Conservation (phyloP, 2,113 vertebrate species). For the Onychostoma macrolepis region DNA sequence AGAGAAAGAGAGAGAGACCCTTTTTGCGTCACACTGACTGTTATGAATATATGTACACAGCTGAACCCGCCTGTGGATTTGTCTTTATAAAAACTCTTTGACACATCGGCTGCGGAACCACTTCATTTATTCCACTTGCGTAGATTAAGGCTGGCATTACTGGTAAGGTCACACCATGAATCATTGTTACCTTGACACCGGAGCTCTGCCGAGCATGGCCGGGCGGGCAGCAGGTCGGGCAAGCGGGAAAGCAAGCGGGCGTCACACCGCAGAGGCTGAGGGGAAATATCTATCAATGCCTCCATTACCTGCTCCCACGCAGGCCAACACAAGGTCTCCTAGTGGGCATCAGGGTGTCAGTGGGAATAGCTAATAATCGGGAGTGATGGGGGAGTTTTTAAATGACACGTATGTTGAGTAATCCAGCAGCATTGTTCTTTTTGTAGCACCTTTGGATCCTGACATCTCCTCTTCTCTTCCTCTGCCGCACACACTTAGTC, state of each 20-base stretch:
- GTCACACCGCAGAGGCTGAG: conserved; percentile 15
- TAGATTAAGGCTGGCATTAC: conserved; percentile 84
- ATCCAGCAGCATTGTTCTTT: background rate
- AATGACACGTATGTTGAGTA: conserved; percentile 12
- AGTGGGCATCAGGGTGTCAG: conserved; percentile 32
- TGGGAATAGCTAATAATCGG: conserved; percentile 26
- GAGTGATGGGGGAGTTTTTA: conserved; percentile 16
- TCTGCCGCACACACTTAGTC: conserved; percentile 4
- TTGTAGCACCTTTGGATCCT: conserved; percentile 12
- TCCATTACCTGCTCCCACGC: conserved; percentile 51
- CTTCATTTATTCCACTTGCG: conserved; percentile 84
- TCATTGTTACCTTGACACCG: conserved; percentile 79
- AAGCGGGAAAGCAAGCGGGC: conserved; percentile 59
- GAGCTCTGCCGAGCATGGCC: conserved; percentile 66
- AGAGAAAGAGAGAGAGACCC: conserved; percentile 58
- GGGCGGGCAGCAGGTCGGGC: conserved; percentile 47
- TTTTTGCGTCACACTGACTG: conserved; percentile 67
- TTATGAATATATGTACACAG: conserved; percentile 79
- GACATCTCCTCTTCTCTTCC: background rate
- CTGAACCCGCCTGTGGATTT: conserved; percentile 73
- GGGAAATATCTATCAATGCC: conserved; percentile 72
- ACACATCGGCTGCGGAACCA: conserved; percentile 74
- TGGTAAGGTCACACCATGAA: conserved; percentile 83
- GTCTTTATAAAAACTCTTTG: conserved; percentile 80
- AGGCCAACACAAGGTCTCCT: conserved; percentile 32